phyloP scores from a whole-genome alignment of 1,140 invertebrate species.

The Branchinecta lindahli region DNA sequence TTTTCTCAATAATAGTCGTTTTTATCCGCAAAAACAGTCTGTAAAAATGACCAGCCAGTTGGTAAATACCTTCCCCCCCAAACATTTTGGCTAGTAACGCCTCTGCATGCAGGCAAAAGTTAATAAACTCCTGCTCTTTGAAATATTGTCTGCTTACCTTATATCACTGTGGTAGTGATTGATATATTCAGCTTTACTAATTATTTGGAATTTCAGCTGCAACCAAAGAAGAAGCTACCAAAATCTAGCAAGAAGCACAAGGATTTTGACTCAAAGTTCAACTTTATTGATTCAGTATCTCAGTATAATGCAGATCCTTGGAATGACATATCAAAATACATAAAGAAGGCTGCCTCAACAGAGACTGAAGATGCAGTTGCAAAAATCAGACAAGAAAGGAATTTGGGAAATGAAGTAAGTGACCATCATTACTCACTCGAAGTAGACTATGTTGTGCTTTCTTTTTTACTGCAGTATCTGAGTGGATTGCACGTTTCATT shows the following conservation, averaged over 20 bases:
- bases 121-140: too few relatives aligned
- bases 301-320: constrained; percentile 69
- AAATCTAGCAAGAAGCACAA: constrained; percentile 42
- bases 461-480: too few relatives aligned
- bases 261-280: constrained; percentile 54
- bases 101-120: too few relatives aligned
- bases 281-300: constrained; percentile 50
- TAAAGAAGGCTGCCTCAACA: constrained; percentile 57
- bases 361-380: constrained; percentile 73
- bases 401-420: constrained; percentile 18
- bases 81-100: too few relatives aligned
- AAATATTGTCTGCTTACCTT: too few relatives aligned
- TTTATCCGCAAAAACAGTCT: too few relatives aligned
- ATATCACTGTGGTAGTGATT: too few relatives aligned
- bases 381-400: constrained; percentile 38
- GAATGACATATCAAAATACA: constrained; percentile 67
- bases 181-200: too few relatives aligned
- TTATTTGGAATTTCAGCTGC: constrained; percentile 40
- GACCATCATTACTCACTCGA: constrained; percentile 12
- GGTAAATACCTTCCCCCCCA: too few relatives aligned
- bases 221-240: constrained; percentile 48
- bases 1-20: too few relatives aligned
- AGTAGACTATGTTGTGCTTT: not conserved
- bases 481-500: too few relatives aligned
- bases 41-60: too few relatives aligned